phyloP scores from a whole-genome alignment of 2,888 invertebrate genomes.

The Phragmatobia fuliginosa region DNA sequence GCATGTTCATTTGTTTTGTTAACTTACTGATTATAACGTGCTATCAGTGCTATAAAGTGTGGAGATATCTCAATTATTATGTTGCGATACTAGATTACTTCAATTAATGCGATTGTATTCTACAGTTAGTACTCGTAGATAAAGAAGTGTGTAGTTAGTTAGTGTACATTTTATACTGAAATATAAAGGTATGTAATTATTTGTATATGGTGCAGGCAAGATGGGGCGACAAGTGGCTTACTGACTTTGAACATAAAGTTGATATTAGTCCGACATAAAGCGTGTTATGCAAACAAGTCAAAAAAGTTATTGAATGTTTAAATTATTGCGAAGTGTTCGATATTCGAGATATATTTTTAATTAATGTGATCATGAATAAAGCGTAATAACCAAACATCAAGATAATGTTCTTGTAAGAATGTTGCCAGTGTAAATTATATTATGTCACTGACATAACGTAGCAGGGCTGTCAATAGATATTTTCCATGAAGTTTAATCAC shows the following conservation, averaged over 20 bases:
- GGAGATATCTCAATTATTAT: slow-evolving; percentile 3
- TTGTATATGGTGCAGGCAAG: background rate
- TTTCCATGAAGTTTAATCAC: background rate
- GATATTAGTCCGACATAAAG: background rate
- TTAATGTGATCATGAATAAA: background rate
- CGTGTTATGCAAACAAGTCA: background rate
- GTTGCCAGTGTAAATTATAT: background rate
- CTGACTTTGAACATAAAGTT: background rate
- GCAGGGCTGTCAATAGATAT: background rate
- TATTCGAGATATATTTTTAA: background rate
- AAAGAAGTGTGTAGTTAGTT: background rate
- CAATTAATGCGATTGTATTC: background rate
- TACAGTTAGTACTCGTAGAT: slow-evolving; percentile 4
- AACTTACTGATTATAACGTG: slow-evolving; percentile 16
- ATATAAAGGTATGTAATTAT: slow-evolving; percentile 7
- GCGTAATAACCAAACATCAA: background rate
- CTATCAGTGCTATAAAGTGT: slow-evolving; percentile 5
- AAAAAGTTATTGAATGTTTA: background rate
- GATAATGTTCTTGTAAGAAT: background rate
- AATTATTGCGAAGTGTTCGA: background rate
- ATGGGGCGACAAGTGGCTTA: background rate
- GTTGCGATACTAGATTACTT: background rate
- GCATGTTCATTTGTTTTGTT: slow-evolving; percentile 9
- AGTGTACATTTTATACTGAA: background rate
- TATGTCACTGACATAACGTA: too few relatives aligned